Percentiles rank a stretch among this genome's conserved stretches.
These are phyloP conservation scores for Bombyx huttoni DNA, from an alignment of 2,888 invertebrate species.

Conservation along the genomic window DNA sequence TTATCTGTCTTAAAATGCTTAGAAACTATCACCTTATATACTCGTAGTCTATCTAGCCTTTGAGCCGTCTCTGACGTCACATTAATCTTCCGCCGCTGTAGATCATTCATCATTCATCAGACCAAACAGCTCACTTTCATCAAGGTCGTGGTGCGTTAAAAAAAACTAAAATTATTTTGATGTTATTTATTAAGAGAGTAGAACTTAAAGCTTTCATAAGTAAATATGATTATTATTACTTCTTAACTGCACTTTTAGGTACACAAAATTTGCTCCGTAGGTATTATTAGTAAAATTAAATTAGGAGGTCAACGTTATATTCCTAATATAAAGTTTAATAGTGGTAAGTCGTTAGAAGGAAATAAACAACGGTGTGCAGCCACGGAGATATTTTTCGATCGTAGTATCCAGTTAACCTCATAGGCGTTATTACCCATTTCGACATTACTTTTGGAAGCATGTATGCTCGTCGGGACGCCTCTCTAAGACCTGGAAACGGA, in stretches of 20 bases:
- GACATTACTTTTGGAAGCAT: too few relatives aligned
- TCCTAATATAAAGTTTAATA: too few relatives aligned
- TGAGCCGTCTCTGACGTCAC: conserved; percentile 34
- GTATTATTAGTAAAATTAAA: neutral
- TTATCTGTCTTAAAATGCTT: neutral
- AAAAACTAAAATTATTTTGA: neutral
- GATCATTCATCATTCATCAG: conserved; percentile 43
- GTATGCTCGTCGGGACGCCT: too few relatives aligned
- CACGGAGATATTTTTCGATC: too few relatives aligned
- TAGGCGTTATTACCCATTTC: too few relatives aligned
- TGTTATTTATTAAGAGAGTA: neutral
- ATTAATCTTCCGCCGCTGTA: conserved; percentile 32
- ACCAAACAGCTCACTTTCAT: conserved; percentile 31
- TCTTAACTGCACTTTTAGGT: too few relatives aligned
- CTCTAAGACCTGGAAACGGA: too few relatives aligned
- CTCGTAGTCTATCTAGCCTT: conserved; percentile 39
- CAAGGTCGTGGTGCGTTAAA: conserved; percentile 19
- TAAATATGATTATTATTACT: neutral
- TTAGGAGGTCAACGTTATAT: too few relatives aligned
- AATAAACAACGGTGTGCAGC: too few relatives aligned
- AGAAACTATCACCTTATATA: conserved; percentile 7
- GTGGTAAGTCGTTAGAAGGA: too few relatives aligned
- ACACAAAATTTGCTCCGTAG: too few relatives aligned
- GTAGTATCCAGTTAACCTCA: too few relatives aligned
- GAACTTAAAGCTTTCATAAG: neutral